These are phyloP conservation scores for Turritopsis rubra DNA, from an alignment of 30 jellyfish, hydroid and myxozoan genomes.

Conservation along the genomic window DNA sequence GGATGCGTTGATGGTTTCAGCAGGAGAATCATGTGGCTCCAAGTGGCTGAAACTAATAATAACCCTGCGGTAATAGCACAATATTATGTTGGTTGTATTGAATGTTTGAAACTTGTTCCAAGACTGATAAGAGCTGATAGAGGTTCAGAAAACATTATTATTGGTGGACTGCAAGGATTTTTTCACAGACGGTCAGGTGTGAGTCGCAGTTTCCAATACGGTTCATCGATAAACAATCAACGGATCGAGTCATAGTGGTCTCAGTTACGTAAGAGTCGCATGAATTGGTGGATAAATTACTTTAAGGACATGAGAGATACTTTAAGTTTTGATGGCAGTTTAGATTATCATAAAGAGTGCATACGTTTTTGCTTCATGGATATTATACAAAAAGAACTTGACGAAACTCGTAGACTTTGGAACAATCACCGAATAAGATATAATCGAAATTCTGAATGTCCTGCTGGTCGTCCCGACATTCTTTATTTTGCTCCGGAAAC, in stretches of 20 bases:
- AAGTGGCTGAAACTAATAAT: conserved; percentile 21
- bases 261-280: conserved; percentile 10
- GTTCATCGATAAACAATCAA: conserved; percentile 30
- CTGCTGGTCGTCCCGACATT: not conserved
- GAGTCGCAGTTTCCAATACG: conserved; percentile 15
- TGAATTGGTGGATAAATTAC: conserved; percentile 31
- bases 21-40: conserved; percentile 33
- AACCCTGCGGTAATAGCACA: conserved; percentile 26
- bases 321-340: not conserved
- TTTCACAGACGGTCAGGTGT: conserved; percentile 9
- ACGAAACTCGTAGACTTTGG: not conserved
- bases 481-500: not conserved
- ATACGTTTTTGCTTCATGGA: not conserved
- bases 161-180: conserved; percentile 34
- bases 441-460: not conserved
- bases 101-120: not conserved
- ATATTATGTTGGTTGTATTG: conserved; percentile 11
- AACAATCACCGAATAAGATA: not conserved
- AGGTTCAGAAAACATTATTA: conserved; percentile 28
- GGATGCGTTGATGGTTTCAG: conserved; percentile 39
- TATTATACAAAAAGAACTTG: not conserved
- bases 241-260: conserved; percentile 45
- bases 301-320: conserved; percentile 30
- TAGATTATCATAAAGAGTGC: not conserved
- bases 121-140: conserved; percentile 25